Conservation (phyloP, 2,113 vertebrate genomes). For the Puffinus mauretanicus region DNA sequence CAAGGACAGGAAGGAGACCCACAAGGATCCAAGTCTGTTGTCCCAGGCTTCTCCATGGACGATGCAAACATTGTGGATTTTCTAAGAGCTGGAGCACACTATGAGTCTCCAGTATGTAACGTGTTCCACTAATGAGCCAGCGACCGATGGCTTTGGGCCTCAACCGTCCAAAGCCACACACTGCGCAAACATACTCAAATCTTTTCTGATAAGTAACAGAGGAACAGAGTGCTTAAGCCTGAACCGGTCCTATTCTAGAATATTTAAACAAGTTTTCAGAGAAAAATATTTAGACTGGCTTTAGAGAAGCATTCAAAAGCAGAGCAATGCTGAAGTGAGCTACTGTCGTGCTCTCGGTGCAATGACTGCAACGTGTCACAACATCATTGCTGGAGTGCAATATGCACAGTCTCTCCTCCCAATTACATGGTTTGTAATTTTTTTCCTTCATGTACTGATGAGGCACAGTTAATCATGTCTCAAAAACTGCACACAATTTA, state of each 20-base stretch:
- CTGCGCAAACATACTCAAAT: not conserved
- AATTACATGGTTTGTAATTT: not conserved
- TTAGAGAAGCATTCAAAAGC: not conserved
- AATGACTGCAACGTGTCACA: not conserved
- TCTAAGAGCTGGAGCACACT: not conserved
- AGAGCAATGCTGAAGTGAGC: not conserved
- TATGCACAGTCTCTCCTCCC: not conserved
- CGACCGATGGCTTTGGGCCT: not conserved
- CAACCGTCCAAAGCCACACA: not conserved
- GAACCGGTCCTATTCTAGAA: not conserved
- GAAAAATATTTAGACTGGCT: conserved; percentile 8
- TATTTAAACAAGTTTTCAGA: not conserved
- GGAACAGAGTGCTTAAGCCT: not conserved
- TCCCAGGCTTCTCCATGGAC: not conserved
- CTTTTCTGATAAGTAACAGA: not conserved
- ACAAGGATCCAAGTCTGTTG: not conserved
- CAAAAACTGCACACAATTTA: not conserved
- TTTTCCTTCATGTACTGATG: not conserved
- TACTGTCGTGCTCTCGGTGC: not conserved
- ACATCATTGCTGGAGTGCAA: not conserved
- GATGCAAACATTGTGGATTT: not conserved
- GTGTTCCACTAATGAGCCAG: not conserved
- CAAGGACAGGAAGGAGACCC: not conserved
- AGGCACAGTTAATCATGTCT: not conserved
- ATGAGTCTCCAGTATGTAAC: fast-evolving